phyloP scores from a whole-genome alignment of 2,888 invertebrate species.

The Coenonympha glycerion region DNA sequence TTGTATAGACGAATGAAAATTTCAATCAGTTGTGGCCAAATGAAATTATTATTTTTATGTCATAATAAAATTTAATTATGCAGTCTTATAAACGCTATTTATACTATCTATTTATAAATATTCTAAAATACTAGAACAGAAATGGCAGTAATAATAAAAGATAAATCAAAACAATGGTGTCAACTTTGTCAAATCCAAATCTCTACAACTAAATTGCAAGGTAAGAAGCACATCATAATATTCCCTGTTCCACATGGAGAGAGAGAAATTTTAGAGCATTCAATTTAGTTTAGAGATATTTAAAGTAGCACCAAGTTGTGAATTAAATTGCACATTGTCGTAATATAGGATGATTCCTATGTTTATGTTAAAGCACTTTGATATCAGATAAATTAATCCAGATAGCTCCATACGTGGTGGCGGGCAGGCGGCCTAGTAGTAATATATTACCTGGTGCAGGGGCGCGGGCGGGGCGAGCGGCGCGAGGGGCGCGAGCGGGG shows the following conservation, averaged over 20 bases:
- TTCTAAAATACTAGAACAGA: neutral
- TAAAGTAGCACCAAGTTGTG: neutral
- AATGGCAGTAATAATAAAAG: neutral
- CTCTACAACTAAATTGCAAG: neutral
- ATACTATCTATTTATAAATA: neutral
- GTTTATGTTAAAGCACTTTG: neutral
- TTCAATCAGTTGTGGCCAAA: neutral
- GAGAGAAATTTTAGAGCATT: neutral
- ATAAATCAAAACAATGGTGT: neutral
- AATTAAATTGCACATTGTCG: too few species aligned
- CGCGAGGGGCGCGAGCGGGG: slow-evolving; percentile 36
- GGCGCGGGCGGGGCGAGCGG: slow-evolving; percentile 44
- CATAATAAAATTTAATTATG: neutral
- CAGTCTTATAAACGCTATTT: neutral
- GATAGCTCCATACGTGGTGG: neutral
- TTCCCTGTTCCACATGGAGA: neutral
- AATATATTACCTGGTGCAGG: slow-evolving; percentile 74
- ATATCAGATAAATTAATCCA: neutral
- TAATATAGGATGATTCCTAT: too few species aligned
- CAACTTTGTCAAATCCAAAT: neutral
- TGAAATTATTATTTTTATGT: neutral
- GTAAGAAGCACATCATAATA: neutral
- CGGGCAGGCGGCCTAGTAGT: slow-evolving; percentile 43
- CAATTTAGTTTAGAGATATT: neutral
- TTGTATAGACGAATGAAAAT: neutral